A percentile compares a stretch with the other conserved stretches of the same genome.
Evolutionary conservation across 2,888 invertebrate species (phyloP).

Genomic region (Ashinkailepas kermadecensis): DNA sequence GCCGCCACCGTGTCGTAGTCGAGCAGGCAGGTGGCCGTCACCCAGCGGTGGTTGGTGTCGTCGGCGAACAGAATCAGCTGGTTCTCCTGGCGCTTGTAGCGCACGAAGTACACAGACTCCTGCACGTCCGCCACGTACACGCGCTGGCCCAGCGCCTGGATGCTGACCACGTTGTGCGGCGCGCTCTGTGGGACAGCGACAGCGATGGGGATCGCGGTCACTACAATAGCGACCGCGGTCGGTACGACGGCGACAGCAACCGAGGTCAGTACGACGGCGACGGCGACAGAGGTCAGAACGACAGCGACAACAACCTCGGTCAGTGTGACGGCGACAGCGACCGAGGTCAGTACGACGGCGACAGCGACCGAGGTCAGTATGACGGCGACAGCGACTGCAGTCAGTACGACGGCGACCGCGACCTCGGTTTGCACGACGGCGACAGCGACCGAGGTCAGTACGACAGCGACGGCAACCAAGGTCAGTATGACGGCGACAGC

Average conservation of each 20-base stretch:
- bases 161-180: constrained; percentile 86
- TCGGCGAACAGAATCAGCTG: constrained; percentile 97
- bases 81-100: constrained; percentile 91
- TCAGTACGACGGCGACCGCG: not conserved
- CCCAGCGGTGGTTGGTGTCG: constrained; percentile 95
- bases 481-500: no score
- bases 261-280: not conserved
- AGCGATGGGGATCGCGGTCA: not conserved
- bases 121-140: constrained; percentile 93
- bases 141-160: constrained; percentile 88
- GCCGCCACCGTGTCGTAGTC: constrained; percentile 96
- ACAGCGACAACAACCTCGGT: not conserved
- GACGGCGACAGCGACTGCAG: not conserved
- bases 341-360: no score
- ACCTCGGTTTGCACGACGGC: not conserved
- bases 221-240: not conserved
- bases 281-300: no score
- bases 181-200: constrained; percentile 59
- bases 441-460: not conserved
- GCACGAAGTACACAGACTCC: constrained; percentile 91
- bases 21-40: constrained; percentile 80
- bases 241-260: constrained; percentile 16
- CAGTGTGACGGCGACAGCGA: not conserved
- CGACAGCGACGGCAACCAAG: no score
- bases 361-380: not conserved